Evolutionary conservation across 2,797 vertebrate genomes (phyloP).

Genomic region (Pseudochirops corinnae): DNA sequence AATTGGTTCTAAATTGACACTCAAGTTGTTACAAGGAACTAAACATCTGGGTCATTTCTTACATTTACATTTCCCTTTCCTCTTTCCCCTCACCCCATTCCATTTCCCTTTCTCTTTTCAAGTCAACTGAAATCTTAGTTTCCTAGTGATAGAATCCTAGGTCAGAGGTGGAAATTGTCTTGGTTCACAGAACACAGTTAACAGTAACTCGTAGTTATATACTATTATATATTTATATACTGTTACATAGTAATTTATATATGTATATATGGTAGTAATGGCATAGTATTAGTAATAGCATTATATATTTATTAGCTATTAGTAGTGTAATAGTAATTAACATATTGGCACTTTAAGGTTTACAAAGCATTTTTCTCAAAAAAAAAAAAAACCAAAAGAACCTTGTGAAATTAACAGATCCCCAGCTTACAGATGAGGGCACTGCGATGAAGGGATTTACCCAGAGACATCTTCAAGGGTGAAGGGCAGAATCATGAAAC

Average conservation of each 20-base stretch:
- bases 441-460: not conserved
- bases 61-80: not conserved
- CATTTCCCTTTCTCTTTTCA: not conserved
- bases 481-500: not conserved
- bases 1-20: not conserved
- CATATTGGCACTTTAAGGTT: not conserved
- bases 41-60: not conserved
- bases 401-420: not conserved
- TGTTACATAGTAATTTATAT: not conserved
- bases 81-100: not conserved
- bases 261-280: not conserved
- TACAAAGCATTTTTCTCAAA: not conserved
- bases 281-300: not conserved
- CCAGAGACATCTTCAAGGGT: not conserved
- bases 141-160: not conserved
- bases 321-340: not conserved
- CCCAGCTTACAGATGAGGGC: not conserved
- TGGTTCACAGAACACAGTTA: not conserved
- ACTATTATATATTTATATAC: not conserved
- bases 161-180: conserved; percentile 23
- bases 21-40: not conserved
- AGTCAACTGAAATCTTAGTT: conserved; percentile 46
- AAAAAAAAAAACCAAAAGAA: not conserved
- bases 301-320: not conserved
- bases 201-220: not conserved